These are phyloP conservation scores for Zosterops lateralis DNA, from an alignment of 2,113 vertebrate species.

Conservation along the genomic window DNA sequence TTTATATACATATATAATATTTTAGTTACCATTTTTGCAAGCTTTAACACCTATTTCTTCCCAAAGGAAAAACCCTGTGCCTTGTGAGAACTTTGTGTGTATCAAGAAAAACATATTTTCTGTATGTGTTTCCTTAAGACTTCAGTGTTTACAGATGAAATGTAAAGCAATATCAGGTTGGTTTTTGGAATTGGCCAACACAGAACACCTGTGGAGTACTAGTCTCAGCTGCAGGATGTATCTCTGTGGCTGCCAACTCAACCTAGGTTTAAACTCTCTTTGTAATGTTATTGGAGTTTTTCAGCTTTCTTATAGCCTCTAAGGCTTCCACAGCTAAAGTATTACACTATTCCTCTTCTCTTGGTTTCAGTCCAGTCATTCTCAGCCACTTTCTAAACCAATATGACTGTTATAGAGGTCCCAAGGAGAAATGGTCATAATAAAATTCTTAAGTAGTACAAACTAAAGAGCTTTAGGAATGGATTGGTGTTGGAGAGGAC, in stretches of 20 bases:
- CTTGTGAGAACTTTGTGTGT: not conserved
- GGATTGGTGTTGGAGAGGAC: not conserved
- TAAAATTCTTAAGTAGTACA: not conserved
- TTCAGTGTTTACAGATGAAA: not conserved
- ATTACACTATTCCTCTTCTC: not conserved
- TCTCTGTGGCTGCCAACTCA: not conserved
- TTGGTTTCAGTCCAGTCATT: not conserved
- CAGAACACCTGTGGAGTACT: not conserved
- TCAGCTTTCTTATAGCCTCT: not conserved
- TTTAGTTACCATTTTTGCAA: not conserved
- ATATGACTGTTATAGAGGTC: not conserved
- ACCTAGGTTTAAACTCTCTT: not conserved
- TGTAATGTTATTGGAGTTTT: not conserved
- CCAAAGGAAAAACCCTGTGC: not conserved
- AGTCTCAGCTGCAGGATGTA: not conserved
- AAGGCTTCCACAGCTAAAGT: not conserved
- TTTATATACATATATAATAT: not conserved
- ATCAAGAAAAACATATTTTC: not conserved
- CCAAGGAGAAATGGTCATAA: not conserved
- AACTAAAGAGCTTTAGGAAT: not conserved
- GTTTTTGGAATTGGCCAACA: not conserved
- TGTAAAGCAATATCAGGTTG: not conserved
- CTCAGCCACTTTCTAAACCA: not conserved
- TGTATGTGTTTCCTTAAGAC: not conserved
- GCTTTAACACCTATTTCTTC: not conserved